Evolutionary conservation across 2,113 vertebrate species (phyloP), one percentile per base, ranked within the genome.

Genomic region (Piprites chloris): DNA sequence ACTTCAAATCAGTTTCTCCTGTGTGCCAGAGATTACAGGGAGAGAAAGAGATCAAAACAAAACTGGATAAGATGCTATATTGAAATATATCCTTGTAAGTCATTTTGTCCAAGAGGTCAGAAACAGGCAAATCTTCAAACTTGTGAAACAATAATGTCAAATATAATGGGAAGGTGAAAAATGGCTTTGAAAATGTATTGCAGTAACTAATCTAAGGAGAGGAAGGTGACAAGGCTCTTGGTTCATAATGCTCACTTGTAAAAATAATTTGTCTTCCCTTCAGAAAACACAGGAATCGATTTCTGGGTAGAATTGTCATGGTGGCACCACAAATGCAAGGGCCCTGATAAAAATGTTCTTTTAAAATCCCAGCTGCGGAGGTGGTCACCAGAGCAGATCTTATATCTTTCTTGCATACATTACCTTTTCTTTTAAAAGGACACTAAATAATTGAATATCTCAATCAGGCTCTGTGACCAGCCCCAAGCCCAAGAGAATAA

Each of bases 361-460:
- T 37, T 77, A 37, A 85, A 91, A 59, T 69, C 59, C 30, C 74
- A 92, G 58, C 77, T 87, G 55, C 1, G 1, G 39, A 26, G 24
- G 23, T 50, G 80, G 44, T 62, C 71, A 68, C 20, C 83, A 83
- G 86, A 95, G 90, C 80, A 89, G 63, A 87, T 90, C 80, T 63
- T 87, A 37, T 35, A 44, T 91, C 30, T 67, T 61, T 72, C 74
- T 73, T 75, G 84, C 46, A 75, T 62, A 55, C 24, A 37, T 88
- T 85, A 69, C n/a, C 42, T 95, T 91, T 94, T 62, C 81, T 97
- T 88, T 95, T 95, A 78, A 93, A 89, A 83, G 77, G 73, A 84
- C 0, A 23, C 20, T 96, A 85, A 97, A 97, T 97, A 96, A 97
- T 97, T 96, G 0, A 97, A 28, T 65, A 75, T 69, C 44, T 82